phyloP scores from a whole-genome alignment of 2,113 vertebrate genomes.

The Isurus oxyrinchus region DNA sequence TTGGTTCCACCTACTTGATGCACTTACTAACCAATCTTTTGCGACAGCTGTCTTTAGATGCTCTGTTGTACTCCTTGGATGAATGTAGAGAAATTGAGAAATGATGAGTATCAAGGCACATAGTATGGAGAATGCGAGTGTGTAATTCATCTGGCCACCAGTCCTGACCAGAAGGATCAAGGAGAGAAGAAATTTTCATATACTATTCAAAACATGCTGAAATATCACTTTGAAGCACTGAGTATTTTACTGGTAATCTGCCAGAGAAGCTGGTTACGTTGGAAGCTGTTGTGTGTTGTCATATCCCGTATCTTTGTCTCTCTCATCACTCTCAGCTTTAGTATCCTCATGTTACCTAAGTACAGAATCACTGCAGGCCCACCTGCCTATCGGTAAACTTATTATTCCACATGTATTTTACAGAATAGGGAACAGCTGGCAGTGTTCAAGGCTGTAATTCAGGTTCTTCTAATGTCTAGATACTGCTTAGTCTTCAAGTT shows the following conservation, averaged over 20 bases:
- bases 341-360: background rate
- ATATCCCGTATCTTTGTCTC: background rate
- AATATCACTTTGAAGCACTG: background rate
- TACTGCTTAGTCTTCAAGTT: background rate
- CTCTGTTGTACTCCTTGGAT: background rate
- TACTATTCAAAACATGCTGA: background rate
- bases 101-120: background rate
- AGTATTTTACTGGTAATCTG: background rate
- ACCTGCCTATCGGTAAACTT: background rate
- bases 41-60: background rate
- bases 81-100: background rate
- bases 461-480: background rate
- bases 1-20: background rate
- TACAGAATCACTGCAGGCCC: background rate
- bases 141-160: background rate
- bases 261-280: background rate
- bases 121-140: background rate
- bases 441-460: background rate
- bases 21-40: background rate
- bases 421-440: background rate
- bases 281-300: background rate
- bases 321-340: background rate
- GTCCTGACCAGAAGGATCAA: background rate
- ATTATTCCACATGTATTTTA: background rate
- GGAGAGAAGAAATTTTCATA: background rate